phyloP scores from a whole-genome alignment of 1,140 invertebrate genomes.

The Cyrtorhinus lividipennis region DNA sequence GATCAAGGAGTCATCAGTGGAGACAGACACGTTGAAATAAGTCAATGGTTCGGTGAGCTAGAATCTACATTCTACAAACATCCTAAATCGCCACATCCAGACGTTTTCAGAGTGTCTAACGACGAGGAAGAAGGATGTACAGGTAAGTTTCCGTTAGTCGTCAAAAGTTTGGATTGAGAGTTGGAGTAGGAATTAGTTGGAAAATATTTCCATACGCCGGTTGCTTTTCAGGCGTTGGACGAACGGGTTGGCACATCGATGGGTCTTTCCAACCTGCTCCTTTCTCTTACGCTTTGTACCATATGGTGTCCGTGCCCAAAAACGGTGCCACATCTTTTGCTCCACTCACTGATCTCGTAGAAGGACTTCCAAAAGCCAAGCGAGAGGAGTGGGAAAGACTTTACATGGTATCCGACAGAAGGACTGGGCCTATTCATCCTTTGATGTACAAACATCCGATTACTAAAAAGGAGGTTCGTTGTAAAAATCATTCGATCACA shows the following conservation, averaged over 20 bases:
- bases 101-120: constrained; percentile 37
- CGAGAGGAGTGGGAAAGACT: constrained; percentile 31
- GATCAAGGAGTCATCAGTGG: constrained; percentile 33
- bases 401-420: constrained; percentile 33
- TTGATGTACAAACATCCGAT: constrained; percentile 31
- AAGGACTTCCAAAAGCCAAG: constrained; percentile 29
- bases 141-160: too few relatives aligned
- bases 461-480: constrained; percentile 24
- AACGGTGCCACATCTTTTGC: constrained; percentile 33
- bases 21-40: constrained; percentile 35
- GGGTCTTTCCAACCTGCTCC: constrained; percentile 35
- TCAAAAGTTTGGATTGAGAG: too few relatives aligned
- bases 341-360: constrained; percentile 32
- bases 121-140: constrained; percentile 34
- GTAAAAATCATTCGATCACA: too few relatives aligned
- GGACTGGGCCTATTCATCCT: constrained; percentile 31
- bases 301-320: constrained; percentile 33
- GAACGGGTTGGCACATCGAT: constrained; percentile 39
- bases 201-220: too few relatives aligned
- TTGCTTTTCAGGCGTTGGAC: constrained; percentile 30
- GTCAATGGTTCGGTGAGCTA: constrained; percentile 35
- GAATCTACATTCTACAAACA: constrained; percentile 38
- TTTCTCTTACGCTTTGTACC: constrained; percentile 33
- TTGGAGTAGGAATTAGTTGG: too few relatives aligned
- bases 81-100: constrained; percentile 33